These are phyloP conservation scores for Centruroides vittatus DNA, from an alignment of 1,140 invertebrate genomes.

Conservation along the genomic window DNA sequence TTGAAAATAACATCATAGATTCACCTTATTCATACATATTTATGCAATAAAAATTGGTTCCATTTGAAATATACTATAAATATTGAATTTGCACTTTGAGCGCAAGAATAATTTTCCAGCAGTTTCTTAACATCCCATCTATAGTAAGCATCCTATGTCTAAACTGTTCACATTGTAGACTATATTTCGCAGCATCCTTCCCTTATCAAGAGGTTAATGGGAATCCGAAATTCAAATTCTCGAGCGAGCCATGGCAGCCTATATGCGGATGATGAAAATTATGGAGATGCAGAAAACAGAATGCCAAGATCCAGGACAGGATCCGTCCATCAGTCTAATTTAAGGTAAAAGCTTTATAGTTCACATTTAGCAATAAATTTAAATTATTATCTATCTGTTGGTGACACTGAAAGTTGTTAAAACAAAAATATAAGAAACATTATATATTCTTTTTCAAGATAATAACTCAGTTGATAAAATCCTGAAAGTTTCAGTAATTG, in stretches of 20 bases:
- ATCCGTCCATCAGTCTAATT: conserved; percentile 9
- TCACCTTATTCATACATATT: no score
- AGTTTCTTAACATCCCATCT: background rate
- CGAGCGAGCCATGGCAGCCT: conserved; percentile 9
- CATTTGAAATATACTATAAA: background rate
- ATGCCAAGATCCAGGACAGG: conserved; percentile 9
- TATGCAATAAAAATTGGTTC: no score
- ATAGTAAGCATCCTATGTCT: no score
- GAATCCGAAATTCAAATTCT: conserved; percentile 17
- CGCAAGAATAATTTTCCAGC: background rate
- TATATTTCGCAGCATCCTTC: conserved; percentile 16
- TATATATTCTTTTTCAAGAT: no score
- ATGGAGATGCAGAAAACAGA: conserved; percentile 7
- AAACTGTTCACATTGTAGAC: background rate
- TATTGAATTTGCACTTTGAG: background rate
- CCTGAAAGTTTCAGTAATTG: no score
- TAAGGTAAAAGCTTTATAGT: conserved; percentile 4
- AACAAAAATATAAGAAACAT: no score
- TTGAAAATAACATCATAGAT: no score
- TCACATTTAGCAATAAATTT: background rate
- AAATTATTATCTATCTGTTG: no score
- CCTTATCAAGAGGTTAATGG: conserved; percentile 18
- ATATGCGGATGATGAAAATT: conserved; percentile 6
- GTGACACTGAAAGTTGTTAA: no score
- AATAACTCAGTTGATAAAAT: no score